Conservation (phyloP, 2,888 invertebrate genomes). For the Apamea crenata region DNA sequence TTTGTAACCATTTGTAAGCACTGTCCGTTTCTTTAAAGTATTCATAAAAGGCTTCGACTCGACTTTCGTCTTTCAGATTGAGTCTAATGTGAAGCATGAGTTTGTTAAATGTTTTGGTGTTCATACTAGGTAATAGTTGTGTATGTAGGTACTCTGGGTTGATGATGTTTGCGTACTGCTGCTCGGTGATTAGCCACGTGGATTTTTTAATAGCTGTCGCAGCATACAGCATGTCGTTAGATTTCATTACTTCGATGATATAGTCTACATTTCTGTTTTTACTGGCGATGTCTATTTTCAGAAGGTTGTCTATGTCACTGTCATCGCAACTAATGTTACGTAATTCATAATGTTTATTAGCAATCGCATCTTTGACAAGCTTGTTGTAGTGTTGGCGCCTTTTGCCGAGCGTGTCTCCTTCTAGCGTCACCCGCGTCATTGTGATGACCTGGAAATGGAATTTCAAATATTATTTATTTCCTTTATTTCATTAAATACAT, state of each 20-base stretch:
- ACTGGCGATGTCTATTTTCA: constrained; percentile 80
- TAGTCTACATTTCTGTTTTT: constrained; percentile 75
- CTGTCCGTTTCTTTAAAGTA: constrained; percentile 69
- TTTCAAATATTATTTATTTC: background rate
- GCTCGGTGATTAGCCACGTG: constrained; percentile 80
- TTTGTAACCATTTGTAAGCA: constrained; percentile 80
- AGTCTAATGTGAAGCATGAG: constrained; percentile 79
- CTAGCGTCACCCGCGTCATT: constrained; percentile 68
- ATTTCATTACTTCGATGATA: constrained; percentile 77
- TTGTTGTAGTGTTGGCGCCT: constrained; percentile 77
- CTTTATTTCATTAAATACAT: too few species aligned
- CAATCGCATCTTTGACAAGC: constrained; percentile 69
- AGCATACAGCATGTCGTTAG: constrained; percentile 80
- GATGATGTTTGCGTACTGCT: constrained; percentile 78
- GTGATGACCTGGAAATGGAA: constrained; percentile 25
- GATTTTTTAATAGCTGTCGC: constrained; percentile 79
- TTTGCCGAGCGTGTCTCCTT: constrained; percentile 72
- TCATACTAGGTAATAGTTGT: constrained; percentile 79
- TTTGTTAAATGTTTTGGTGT: constrained; percentile 77
- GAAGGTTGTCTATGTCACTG: constrained; percentile 76
- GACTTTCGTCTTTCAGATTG: constrained; percentile 76
- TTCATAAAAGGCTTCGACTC: constrained; percentile 80
- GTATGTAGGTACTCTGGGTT: constrained; percentile 79
- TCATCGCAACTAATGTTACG: constrained; percentile 67
- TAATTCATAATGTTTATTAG: constrained; percentile 59